A percentile compares a stretch with the other conserved stretches of the same genome.
phyloP scores from a whole-genome alignment of 92 coral and sea anemone species.

The Muricea muricata region DNA sequence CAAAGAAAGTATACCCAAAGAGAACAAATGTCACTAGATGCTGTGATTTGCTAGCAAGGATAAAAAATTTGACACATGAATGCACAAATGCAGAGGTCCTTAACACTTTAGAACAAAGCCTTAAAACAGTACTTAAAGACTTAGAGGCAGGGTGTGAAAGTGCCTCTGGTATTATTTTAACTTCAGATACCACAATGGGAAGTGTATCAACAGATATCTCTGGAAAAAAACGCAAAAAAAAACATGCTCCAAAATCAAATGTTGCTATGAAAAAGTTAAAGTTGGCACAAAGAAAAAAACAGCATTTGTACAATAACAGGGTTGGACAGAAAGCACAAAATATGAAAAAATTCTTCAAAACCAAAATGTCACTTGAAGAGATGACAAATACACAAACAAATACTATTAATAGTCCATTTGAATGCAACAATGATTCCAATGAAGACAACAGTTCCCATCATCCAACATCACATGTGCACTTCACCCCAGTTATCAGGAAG shows the following conservation, averaged over 20 bases:
- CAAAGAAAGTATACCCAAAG: not conserved
- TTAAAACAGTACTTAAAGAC: not conserved
- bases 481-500: not conserved
- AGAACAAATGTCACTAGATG: not conserved
- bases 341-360: conserved; percentile 1
- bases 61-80: not conserved
- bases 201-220: no score
- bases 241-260: not conserved
- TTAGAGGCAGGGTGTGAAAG: not conserved
- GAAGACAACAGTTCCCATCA: not conserved
- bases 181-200: not conserved
- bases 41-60: not conserved
- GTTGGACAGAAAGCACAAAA: not conserved
- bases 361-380: not conserved
- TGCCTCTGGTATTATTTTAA: not conserved
- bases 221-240: not conserved
- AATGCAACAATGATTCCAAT: not conserved
- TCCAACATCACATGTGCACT: not conserved
- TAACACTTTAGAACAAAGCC: not conserved
- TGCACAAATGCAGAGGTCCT: not conserved
- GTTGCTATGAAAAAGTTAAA: not conserved
- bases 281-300: not conserved
- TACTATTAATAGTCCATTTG: no score
- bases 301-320: not conserved
- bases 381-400: not conserved